phyloP scores from a whole-genome alignment of 1,140 invertebrate genomes.

The Diplogasteroides magnus region DNA sequence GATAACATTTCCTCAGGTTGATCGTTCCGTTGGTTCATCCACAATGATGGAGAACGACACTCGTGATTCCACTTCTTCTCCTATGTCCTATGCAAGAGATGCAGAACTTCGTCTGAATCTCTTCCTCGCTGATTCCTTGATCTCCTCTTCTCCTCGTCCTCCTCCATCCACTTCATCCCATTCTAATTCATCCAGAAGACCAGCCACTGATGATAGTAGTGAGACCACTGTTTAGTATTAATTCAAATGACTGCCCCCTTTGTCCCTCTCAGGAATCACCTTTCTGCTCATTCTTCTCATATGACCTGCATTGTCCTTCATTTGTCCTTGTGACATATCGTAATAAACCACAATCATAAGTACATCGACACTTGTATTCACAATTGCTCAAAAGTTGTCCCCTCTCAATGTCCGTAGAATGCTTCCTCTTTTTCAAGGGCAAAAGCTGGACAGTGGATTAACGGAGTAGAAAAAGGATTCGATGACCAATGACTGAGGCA shows the following conservation, averaged over 20 bases:
- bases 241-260: neutral
- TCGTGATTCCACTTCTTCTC: conserved; percentile 4
- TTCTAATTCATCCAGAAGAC: neutral
- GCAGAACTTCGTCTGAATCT: conserved; percentile 32
- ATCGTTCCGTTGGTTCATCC: conserved; percentile 34
- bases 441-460: too few relatives aligned
- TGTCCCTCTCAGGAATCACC: neutral
- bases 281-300: conserved; percentile 6
- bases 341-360: neutral
- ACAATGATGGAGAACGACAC: conserved; percentile 31
- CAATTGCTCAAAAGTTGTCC: neutral
- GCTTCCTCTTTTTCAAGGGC: too few relatives aligned
- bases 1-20: conserved; percentile 21
- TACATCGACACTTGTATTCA: neutral
- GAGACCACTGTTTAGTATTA: conserved; percentile 10
- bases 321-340: neutral
- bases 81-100: conserved; percentile 22
- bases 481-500: too few relatives aligned
- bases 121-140: conserved; percentile 23
- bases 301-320: neutral
- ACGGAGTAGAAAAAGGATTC: too few relatives aligned
- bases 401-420: neutral
- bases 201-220: neutral
- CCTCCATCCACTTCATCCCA: neutral
- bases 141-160: neutral